Base-by-base conservation (phyloP, 2,888 invertebrate species). In the Drosophila setosimentum region DNA sequence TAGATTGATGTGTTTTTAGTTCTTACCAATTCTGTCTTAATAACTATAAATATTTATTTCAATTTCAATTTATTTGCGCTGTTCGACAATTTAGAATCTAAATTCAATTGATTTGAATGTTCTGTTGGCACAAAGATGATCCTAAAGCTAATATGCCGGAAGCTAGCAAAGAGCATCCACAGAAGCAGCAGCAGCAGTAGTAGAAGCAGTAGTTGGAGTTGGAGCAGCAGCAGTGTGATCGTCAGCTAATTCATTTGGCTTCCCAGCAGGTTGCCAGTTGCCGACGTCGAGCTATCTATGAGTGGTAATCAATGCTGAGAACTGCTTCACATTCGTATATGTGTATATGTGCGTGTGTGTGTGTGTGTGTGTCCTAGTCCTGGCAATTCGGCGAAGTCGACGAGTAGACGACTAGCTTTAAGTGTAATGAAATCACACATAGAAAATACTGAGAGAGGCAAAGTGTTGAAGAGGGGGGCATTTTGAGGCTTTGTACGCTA, bases 251-350 rank as follows among this genome's bases (percentile, higher is more conserved):
- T 90, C 90, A 91, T 85, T 87, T 91, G 83, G 87, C 85, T 57
- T 80, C 78, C 40, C 90, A 90, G 91, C 91, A 89, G 88, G 85
- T 88, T 90, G 90, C 76, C 60, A 67, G 33, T 29, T n/a, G 55
- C 27, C 37, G 21, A 67, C 71, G 54, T 65, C 58, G 65, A 45
- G 59, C 84, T 91, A 91, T 91, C 91, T 87, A 85, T 86, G 88
- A 91, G 88, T 86, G 87, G 91, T 91, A 91, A 91, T 91, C 91
- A 82, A 82, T 62, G 87, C 87, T 80, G 87, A 68, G 86, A 85
- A 79, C 88, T 57, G 63, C 21, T 77, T 74, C 80, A 72, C 76
- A 79, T 80, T 81, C 73, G 67, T 40, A 54, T 58, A 68, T 51
- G 32, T 49, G 32, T 58, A 37, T 63, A 49, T 6, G 32, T 16